Evolutionary conservation across 35 echinoderm and acorn worm genomes (phyloP), one percentile per base, ranked within the genome.

Genomic region (Hemicentrotus pulcherrimus): DNA sequence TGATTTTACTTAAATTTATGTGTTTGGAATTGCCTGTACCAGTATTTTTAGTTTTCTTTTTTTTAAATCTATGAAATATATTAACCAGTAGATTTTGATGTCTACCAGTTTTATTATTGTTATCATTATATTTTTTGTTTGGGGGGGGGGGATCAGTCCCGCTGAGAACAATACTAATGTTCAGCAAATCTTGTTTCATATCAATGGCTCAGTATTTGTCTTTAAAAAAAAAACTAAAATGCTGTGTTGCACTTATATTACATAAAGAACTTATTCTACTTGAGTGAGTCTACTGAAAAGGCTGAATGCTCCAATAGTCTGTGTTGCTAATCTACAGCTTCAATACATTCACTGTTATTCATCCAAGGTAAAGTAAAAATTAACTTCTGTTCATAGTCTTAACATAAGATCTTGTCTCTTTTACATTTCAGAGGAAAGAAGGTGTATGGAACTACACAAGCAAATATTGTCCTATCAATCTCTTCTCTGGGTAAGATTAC

Each of bases 361-460:
- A 35, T 32, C 86, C 9, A 11, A 88, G n/a, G 24, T 9, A 13
- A 2, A 88, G 30, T 32, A 88, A 35, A 32, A 14, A 32, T 22
- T 35, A 31, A 31, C 31, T 47, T 92, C 35, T 3, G 35, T 41
- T 41, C 35, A 41, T 41, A 41, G 35, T 41, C 35, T 41, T 41
- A 41, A 41, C 35, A 41, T 41, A 41, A 41, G 1, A 41, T 41
- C 35, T 92, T 47, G 18, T 92, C 2, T 35, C 22, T 93, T 28
- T 93, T 93, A 50, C 12, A 0, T 93, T 58, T 12, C 91, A 93
- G 91, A 47, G 30, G 48, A 93, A 58, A 58, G 3, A n/a, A 31
- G 91, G 91, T 28, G 47, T 6, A 48, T 93, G 91, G 91, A 24
- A 93, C 91, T 58, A 93, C 91, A 93, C 46, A 28, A 93, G 91